These are phyloP conservation scores for Elachura formosa DNA, from an alignment of 2,113 vertebrate genomes.

Conservation along the genomic window DNA sequence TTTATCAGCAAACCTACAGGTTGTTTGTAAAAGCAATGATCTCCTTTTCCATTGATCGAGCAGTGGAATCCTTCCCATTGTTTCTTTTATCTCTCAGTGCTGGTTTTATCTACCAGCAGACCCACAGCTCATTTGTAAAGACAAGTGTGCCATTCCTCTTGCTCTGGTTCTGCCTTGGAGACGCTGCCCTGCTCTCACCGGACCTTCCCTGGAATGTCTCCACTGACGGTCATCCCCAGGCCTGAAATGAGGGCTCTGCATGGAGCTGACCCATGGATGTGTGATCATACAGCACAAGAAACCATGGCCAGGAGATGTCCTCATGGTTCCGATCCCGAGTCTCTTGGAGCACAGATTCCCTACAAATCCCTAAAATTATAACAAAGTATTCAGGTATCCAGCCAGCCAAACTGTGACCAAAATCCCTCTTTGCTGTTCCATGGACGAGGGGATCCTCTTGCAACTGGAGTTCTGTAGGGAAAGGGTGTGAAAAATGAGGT, in stretches of 20 bases:
- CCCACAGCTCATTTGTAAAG: too few relatives aligned
- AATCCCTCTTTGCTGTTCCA: neutral
- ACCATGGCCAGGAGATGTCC: neutral
- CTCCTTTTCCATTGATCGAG: too few relatives aligned
- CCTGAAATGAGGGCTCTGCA: rapidly evolving
- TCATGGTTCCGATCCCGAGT: neutral
- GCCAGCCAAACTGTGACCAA: neutral
- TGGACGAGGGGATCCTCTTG: neutral
- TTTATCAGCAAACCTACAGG: too few relatives aligned
- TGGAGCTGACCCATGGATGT: neutral
- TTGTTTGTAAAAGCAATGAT: too few relatives aligned
- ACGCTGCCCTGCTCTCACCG: neutral
- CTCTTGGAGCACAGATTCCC: neutral
- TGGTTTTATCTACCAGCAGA: too few relatives aligned
- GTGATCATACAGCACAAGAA: neutral
- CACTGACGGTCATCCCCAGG: rapidly evolving
- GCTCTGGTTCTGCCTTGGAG: neutral
- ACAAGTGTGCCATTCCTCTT: too few relatives aligned
- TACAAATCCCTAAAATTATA: neutral
- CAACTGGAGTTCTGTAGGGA: neutral
- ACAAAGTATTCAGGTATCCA: neutral
- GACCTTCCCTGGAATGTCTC: neutral
- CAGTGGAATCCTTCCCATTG: too few relatives aligned
- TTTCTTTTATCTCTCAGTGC: too few relatives aligned
- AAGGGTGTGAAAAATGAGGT: too few relatives aligned